Evolutionary conservation across 2,797 vertebrate species (phyloP), one percentile per base, ranked within the genome.

Genomic region (Echeneis naucrates): DNA sequence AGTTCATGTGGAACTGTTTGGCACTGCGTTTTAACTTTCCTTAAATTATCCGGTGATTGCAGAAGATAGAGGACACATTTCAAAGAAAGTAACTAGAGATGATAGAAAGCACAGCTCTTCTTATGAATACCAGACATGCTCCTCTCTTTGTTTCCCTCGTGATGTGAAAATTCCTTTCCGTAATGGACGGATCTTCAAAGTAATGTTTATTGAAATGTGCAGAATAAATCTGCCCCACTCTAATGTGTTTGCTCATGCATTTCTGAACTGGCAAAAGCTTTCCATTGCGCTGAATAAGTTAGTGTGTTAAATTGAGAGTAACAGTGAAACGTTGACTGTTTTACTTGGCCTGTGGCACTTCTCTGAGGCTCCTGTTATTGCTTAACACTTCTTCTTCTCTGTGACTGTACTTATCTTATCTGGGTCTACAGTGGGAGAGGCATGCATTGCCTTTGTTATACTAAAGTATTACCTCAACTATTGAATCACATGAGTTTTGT

Each of bases 301-400:
- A 84, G 70, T 30, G 55, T 55, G 78, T 81, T 84, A 71, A 93
- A 89, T 82, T 80, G 78, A 88, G 81, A 38, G 50, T 53, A 81
- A 80, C 14, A 19, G 52, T 76, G 56, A 73, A 78, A 73, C 55
- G 73, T 68, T 76, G 52, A 33, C 32, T 78, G 56, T 50, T 52
- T 51, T 38, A 42, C 76, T 81, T 66, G 68, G 81, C 82, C 80
- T 63, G 45, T 62, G 58, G 73, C 82, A 69, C 57, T 63, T 81
- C 64, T 67, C 60, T 45, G 62, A 75, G 61, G 47, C 74, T 67
- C 44, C 24, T 53, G 26, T 68, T 77, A 48, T 64, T 58, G 58
- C 73, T 42, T 58, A 26, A 72, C 40, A 32, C 69, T 74, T 42
- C 70, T 74, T 42, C 70, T 81, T 85, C 87, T 87, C 87, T 78